Conservation (phyloP, 2,888 invertebrate species). For the Tuberolachnus salignus region DNA sequence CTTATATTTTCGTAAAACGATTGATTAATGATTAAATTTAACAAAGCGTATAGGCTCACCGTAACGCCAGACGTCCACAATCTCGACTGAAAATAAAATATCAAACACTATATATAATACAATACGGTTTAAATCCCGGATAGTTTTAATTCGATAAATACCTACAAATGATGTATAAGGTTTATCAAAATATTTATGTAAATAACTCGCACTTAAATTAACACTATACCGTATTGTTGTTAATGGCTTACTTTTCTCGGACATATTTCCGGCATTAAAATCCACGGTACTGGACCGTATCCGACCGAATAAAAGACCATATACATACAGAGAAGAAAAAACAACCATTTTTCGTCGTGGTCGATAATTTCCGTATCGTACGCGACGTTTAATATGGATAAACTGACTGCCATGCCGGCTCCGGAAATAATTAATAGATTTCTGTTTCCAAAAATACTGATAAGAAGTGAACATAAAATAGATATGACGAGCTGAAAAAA, state of each 20-base stretch:
- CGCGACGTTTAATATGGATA: not conserved
- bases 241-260: constrained; percentile 16
- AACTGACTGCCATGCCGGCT: constrained; percentile 19
- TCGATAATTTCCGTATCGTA: not conserved
- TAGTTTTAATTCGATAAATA: too few species aligned
- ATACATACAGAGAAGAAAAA: not conserved
- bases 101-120: not conserved
- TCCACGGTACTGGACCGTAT: constrained; percentile 21
- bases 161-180: too few species aligned
- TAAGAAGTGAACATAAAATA: not conserved
- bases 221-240: not conserved
- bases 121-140: too few species aligned
- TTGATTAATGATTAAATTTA: constrained; percentile 18
- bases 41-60: constrained; percentile 24
- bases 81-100: constrained; percentile 16
- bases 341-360: not conserved
- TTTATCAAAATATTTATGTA: too few species aligned
- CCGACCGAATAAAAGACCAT: constrained; percentile 47
- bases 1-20: not conserved
- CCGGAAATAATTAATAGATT: constrained; percentile 11
- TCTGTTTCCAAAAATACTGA: not conserved
- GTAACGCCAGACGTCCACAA: constrained; percentile 34
- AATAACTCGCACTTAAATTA: too few species aligned
- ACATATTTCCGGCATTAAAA: constrained; percentile 33
- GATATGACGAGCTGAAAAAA: not conserved